phyloP scores from a whole-genome alignment of 2,888 invertebrate species.

The Rhabditophanes sp. region DNA sequence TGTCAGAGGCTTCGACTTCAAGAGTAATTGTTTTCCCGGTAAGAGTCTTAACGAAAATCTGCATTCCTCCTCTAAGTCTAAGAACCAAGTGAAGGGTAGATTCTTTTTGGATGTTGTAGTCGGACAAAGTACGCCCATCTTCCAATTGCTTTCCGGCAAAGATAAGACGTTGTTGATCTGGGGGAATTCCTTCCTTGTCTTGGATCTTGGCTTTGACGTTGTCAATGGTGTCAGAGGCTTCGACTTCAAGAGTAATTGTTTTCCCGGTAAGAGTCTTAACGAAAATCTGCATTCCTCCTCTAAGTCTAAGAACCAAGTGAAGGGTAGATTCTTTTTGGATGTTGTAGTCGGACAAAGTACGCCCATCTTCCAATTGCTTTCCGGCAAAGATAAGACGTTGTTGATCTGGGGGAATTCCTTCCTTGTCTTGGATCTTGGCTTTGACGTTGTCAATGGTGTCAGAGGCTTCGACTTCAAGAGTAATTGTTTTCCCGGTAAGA shows the following conservation, averaged over 20 bases:
- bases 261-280: conserved; percentile 19
- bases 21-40: conserved; percentile 18
- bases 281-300: conserved; percentile 19
- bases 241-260: conserved; percentile 17
- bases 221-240: conserved; percentile 14
- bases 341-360: conserved; percentile 12
- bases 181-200: conserved; percentile 8
- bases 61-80: conserved; percentile 23
- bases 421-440: conserved; percentile 10
- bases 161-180: conserved; percentile 50
- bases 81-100: conserved; percentile 24
- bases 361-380: conserved; percentile 9
- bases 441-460: conserved; percentile 15
- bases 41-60: conserved; percentile 20
- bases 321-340: conserved; percentile 18
- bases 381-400: conserved; percentile 86
- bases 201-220: conserved; percentile 12
- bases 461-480: conserved; percentile 14
- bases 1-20: conserved; percentile 15
- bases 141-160: conserved; percentile 15
- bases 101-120: conserved; percentile 30
- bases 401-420: conserved; percentile 84
- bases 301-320: conserved; percentile 15
- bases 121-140: conserved; percentile 23
- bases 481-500: conserved; percentile 18